phyloP scores from a whole-genome alignment of 2,888 invertebrate genomes.

The Ctenicera cuprea region DNA sequence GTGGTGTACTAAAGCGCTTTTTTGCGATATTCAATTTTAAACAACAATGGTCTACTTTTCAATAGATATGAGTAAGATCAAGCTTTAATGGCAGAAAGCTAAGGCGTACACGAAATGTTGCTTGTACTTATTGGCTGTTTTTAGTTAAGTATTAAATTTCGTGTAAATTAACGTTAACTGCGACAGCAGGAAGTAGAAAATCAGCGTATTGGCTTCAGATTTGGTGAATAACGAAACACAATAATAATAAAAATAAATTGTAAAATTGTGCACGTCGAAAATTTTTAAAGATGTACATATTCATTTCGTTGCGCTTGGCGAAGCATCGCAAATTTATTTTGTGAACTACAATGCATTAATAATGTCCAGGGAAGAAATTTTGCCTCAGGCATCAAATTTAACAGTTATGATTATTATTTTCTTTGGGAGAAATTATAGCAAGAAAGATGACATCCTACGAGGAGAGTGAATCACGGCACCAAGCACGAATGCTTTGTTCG shows the following conservation, averaged over 20 bases:
- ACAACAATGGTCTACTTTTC: constrained; percentile 18
- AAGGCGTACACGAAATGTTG: too few relatives aligned
- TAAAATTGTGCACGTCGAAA: not conserved
- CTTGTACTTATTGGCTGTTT: not conserved
- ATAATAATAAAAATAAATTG: constrained; percentile 1
- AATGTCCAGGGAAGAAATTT: constrained; percentile 43
- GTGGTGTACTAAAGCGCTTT: constrained; percentile 11
- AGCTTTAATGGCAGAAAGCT: not conserved
- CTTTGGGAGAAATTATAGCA: constrained; percentile 47
- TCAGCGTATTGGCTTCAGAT: too few relatives aligned
- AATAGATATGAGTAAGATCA: constrained; percentile 7
- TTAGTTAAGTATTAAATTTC: too few relatives aligned
- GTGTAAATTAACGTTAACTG: too few relatives aligned
- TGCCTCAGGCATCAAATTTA: constrained; percentile 39
- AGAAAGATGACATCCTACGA: constrained; percentile 37
- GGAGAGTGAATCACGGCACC: constrained; percentile 26
- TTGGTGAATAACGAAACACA: not conserved
- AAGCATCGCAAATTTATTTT: constrained; percentile 38
- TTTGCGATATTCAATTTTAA: constrained; percentile 19
- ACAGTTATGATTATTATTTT: constrained; percentile 54
- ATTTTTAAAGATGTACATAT: constrained; percentile 15
- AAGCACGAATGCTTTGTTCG: constrained; percentile 28
- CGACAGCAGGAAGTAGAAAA: too few relatives aligned
- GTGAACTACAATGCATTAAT: constrained; percentile 30
- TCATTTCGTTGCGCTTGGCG: constrained; percentile 32